Evolutionary conservation across 1,140 invertebrate species (phyloP), one percentile per base, ranked within the genome.

Genomic region (Helicorthomorpha holstii): DNA sequence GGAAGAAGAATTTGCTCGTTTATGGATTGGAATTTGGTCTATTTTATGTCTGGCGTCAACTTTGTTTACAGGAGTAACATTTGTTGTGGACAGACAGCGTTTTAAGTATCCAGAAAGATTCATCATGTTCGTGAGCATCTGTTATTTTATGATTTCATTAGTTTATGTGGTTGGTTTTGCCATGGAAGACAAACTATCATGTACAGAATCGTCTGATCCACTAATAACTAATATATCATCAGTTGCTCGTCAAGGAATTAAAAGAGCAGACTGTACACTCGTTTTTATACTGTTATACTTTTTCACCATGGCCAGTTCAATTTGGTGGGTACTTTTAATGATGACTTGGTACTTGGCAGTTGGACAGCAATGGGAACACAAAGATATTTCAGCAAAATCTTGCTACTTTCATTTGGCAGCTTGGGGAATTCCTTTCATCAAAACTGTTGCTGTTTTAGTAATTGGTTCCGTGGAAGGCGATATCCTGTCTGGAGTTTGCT

Each of bases 321-420:
- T 98, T 57, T 79, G 76, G 94, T 98, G 94, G 93, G 89, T 98
- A 3, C 82, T 97, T 57, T 72, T 99, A 53, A 92, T 93, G 4
- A 73, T 98, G 23, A 94, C 94, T 16, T 99, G 95, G 95, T 98
- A 97, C 69, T 72, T 99, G 60, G 90, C 92, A 34, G 93, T 94
- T 50, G 92, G 91, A n/a, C 75, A 97, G 50, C 96, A 98, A 73
- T 98, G 95, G 95, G 92, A 92, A 19, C 90, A 97, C 67, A 95
- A 98, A 73, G 93, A 93, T 16, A 97, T 98, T 62, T 92, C 95
- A 72, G 86, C 88, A 41, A 91, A 96, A 69, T 92, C 90, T 0
- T 90, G 96, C 65, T 94, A 95, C 66, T 98, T 98, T 69, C 95
- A 98, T 76, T 72, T 96, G 54, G 83, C 86, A 45, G 92, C 93